phyloP scores from a whole-genome alignment of 2,888 invertebrate species.

The Abrostola tripartita region DNA sequence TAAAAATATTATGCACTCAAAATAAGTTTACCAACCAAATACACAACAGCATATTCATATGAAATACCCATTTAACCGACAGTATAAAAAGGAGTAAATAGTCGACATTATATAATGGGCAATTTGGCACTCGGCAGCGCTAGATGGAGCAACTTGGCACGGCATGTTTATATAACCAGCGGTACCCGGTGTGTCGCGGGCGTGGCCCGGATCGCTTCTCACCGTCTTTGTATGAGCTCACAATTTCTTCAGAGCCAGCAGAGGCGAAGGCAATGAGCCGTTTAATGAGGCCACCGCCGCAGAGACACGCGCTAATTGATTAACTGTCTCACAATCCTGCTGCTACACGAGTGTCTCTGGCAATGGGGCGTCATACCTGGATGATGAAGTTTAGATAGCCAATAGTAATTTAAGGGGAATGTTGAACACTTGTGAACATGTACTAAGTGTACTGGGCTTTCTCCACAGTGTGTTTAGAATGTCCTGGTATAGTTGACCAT shows the following conservation, averaged over 20 bases:
- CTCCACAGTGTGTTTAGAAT: too few species aligned
- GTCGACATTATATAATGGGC: not conserved
- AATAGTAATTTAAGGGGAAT: too few species aligned
- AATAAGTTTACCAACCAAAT: not conserved
- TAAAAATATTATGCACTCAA: not conserved
- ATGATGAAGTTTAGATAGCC: not conserved
- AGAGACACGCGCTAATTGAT: conserved; percentile 63
- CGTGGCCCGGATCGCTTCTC: conserved; percentile 59
- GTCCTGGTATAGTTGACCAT: too few species aligned
- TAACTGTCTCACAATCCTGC: conserved; percentile 54
- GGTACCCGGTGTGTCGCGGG: conserved; percentile 54
- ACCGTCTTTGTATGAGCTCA: conserved; percentile 65
- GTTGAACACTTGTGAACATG: too few species aligned
- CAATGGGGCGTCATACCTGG: conserved; percentile 8
- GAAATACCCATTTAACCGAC: conserved; percentile 1
- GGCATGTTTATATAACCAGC: too few species aligned
- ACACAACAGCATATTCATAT: not conserved
- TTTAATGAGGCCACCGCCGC: conserved; percentile 74
- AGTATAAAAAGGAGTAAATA: not conserved
- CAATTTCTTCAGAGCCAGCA: conserved; percentile 71
- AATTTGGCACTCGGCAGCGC: not conserved
- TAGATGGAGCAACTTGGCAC: not conserved
- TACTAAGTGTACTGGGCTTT: too few species aligned
- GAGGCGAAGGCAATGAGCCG: conserved; percentile 72
- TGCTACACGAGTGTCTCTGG: conserved; percentile 11